These are phyloP conservation scores for Pseudonaja textilis DNA, from an alignment of 2,113 vertebrate species.

Conservation along the genomic window DNA sequence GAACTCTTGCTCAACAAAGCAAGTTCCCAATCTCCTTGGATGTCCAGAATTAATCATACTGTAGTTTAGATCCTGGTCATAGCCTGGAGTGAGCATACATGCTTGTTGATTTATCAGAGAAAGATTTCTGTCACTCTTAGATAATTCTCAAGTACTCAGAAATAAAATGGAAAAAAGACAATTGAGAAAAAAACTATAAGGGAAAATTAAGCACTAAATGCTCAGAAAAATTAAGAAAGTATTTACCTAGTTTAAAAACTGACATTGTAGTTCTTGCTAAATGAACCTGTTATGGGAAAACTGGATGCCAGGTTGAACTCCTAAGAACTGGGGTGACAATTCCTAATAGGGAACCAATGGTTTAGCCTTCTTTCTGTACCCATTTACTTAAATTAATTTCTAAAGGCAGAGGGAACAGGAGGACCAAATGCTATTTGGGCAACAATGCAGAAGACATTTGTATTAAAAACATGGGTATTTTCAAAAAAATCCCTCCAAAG, in stretches of 20 bases:
- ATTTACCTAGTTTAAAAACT: neutral
- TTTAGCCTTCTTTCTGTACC: neutral
- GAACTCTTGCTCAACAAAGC: neutral
- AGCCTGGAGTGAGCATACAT: neutral
- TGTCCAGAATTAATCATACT: neutral
- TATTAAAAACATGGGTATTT: neutral
- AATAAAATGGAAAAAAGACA: neutral
- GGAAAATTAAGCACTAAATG: neutral
- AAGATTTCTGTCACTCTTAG: neutral
- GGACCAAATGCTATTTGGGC: neutral
- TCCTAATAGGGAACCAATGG: neutral
- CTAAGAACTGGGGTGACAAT: neutral
- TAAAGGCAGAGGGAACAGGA: neutral
- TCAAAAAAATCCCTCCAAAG: neutral
- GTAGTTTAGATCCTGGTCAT: neutral
- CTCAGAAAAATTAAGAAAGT: neutral
- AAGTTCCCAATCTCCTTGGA: neutral
- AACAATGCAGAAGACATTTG: neutral
- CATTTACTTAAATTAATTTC: neutral
- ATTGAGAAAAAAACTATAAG: neutral
- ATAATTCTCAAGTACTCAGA: neutral
- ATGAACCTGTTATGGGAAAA: too few species aligned
- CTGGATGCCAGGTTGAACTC: neutral
- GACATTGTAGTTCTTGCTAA: neutral
- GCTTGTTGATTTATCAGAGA: neutral